Evolutionary conservation across 2,113 vertebrate species (phyloP).

Genomic region (Bolborhynchus lineola): DNA sequence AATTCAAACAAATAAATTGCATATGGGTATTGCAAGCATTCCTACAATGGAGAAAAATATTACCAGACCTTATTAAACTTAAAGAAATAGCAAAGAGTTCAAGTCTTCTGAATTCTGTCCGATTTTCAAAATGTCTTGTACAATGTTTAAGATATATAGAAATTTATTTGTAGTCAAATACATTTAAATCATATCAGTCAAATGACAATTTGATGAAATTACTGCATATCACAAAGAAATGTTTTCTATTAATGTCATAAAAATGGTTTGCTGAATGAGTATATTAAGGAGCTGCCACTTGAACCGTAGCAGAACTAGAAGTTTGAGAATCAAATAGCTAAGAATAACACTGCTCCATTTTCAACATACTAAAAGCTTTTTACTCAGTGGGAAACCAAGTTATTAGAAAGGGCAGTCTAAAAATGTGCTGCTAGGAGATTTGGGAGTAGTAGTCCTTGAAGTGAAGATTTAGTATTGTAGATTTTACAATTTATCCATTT

Average conservation of each 20-base stretch:
- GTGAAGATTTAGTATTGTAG: slow-evolving; percentile 70
- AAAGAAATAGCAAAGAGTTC: neutral
- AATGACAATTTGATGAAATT: slow-evolving; percentile 55
- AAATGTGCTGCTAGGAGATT: slow-evolving; percentile 70
- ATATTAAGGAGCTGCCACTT: slow-evolving; percentile 7
- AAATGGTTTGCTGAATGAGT: neutral
- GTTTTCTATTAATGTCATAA: slow-evolving; percentile 45
- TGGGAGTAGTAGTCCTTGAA: slow-evolving; percentile 71
- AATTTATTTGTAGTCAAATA: slow-evolving; percentile 34
- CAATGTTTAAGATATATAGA: neutral
- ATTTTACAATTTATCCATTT: slow-evolving; percentile 77
- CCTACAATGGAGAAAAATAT: slow-evolving; percentile 15
- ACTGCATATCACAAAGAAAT: slow-evolving; percentile 39
- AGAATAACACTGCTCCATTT: slow-evolving; percentile 68
- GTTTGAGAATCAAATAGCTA: slow-evolving; percentile 57
- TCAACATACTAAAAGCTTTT: slow-evolving; percentile 70
- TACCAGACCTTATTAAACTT: neutral
- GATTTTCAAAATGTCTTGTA: slow-evolving; percentile 1
- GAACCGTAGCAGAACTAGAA: slow-evolving; percentile 60
- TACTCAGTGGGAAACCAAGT: slow-evolving; percentile 69
- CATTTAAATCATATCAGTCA: slow-evolving; percentile 49
- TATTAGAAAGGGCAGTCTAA: slow-evolving; percentile 73
- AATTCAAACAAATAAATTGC: neutral
- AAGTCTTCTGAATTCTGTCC: neutral
- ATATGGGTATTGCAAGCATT: slow-evolving; percentile 42